A percentile compares a stretch with the other conserved stretches of the same genome.
Conservation (phyloP, 2,888 invertebrate genomes). For the Agonopterix alstromeriana region DNA sequence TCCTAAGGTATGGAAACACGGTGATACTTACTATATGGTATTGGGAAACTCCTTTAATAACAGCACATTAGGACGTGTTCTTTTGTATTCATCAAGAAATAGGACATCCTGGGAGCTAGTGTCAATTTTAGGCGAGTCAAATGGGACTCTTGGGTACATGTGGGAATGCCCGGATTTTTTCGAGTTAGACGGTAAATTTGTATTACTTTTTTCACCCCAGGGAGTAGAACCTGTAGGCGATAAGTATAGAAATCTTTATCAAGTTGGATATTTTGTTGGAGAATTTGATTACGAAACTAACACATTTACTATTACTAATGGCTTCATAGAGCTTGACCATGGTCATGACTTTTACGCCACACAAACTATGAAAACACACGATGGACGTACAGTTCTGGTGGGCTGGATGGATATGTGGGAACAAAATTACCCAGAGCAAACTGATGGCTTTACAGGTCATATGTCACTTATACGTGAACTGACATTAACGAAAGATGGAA, state of each 20-base stretch:
- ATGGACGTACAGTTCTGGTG: conserved; percentile 38
- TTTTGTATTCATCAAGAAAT: conserved; percentile 51
- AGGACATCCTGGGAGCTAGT: conserved; percentile 39
- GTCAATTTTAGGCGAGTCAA: conserved; percentile 38
- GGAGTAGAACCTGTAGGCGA: conserved; percentile 46
- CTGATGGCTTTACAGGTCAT: conserved; percentile 52
- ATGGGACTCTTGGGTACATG: conserved; percentile 54
- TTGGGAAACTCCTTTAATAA: conserved; percentile 53
- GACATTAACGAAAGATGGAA: conserved; percentile 27
- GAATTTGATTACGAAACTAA: conserved; percentile 42
- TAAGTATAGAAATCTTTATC: conserved; percentile 47
- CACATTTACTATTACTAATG: conserved; percentile 29
- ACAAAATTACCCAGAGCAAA: conserved; percentile 42
- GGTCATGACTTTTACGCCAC: conserved; percentile 68
- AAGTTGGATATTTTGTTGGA: conserved; percentile 61
- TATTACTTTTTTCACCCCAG: conserved; percentile 63
- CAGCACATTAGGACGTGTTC: conserved; percentile 36
- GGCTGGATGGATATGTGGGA: conserved; percentile 70
- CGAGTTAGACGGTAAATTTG: conserved; percentile 39
- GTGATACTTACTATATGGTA: conserved; percentile 52
- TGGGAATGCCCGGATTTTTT: conserved; percentile 27
- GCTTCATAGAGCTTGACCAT: conserved; percentile 47
- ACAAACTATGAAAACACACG: conserved; percentile 40
- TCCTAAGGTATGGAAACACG: conserved; percentile 65
- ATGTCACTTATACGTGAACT: conserved; percentile 52